A percentile compares a stretch with the other conserved stretches of the same genome.
phyloP scores from a whole-genome alignment of 2,888 invertebrate genomes.

The Antheraea assamensis region DNA sequence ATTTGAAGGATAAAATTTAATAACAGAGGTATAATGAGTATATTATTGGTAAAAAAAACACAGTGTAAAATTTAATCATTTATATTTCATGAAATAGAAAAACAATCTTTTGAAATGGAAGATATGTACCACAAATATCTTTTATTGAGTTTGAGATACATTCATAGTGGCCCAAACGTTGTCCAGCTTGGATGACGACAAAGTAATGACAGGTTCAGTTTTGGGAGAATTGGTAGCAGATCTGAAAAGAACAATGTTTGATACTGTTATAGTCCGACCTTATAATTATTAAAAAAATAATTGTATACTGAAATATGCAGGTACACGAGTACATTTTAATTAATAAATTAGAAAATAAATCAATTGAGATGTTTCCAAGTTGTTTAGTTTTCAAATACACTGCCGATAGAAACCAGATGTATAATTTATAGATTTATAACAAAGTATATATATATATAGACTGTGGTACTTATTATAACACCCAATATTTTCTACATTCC shows the following conservation, averaged over 20 bases:
- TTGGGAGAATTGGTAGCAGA: slow-evolving; percentile 68
- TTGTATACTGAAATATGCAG: neutral
- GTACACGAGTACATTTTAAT: neutral
- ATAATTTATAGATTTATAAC: no score
- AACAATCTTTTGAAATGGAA: neutral
- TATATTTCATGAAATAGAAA: neutral
- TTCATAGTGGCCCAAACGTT: slow-evolving; percentile 71
- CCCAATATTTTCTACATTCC: no score
- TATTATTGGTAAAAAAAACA: neutral
- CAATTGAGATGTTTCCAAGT: no score
- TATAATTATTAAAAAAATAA: no score
- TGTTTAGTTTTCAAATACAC: no score
- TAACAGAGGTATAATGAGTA: neutral
- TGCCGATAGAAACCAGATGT: no score
- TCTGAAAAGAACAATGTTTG: slow-evolving; percentile 44
- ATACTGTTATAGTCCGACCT: neutral
- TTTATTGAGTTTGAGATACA: slow-evolving; percentile 67
- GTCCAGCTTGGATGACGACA: slow-evolving; percentile 64
- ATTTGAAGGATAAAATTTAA: neutral
- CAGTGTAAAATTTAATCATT: neutral
- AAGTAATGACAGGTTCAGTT: slow-evolving; percentile 59
- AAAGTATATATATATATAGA: no score
- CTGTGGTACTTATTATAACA: no score
- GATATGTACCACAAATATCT: slow-evolving; percentile 2
- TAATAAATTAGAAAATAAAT: no score